Evolutionary conservation across 2,888 invertebrate species (phyloP).

Genomic region (Prosopocoilus inquinatus): DNA sequence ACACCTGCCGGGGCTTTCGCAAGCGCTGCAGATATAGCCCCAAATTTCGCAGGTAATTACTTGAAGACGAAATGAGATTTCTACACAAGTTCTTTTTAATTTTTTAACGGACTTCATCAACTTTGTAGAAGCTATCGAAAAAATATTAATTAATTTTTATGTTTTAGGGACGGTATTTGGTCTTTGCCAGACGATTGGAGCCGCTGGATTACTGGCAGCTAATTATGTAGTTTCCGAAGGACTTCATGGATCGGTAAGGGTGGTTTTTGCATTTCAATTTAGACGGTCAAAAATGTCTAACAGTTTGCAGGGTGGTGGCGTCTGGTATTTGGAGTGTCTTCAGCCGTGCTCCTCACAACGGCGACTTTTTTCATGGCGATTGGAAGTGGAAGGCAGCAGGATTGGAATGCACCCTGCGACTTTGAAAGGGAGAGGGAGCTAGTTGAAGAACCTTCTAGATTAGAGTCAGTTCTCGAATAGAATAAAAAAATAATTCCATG

Average conservation of each 20-base stretch:
- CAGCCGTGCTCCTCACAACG: slow-evolving; percentile 56
- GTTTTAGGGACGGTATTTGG: slow-evolving; percentile 50
- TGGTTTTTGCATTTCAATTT: slow-evolving; percentile 1
- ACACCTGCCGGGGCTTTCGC: slow-evolving; percentile 59
- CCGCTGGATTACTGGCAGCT: slow-evolving; percentile 57
- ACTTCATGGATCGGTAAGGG: slow-evolving; percentile 57
- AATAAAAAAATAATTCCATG: too few species aligned
- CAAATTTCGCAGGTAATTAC: slow-evolving; percentile 50
- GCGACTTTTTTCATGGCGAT: slow-evolving; percentile 57
- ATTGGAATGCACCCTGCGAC: slow-evolving; percentile 54
- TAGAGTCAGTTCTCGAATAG: slow-evolving; percentile 47
- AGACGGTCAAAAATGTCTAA: slow-evolving; percentile 6
- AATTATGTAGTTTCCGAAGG: slow-evolving; percentile 60
- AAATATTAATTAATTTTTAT: too few species aligned
- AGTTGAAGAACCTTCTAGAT: slow-evolving; percentile 45
- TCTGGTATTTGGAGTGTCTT: slow-evolving; percentile 59
- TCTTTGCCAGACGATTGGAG: slow-evolving; percentile 57
- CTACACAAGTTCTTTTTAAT: too few species aligned
- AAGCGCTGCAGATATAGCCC: slow-evolving; percentile 61
- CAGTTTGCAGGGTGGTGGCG: slow-evolving; percentile 61
- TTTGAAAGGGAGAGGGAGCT: slow-evolving; percentile 41
- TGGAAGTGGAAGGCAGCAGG: slow-evolving; percentile 59
- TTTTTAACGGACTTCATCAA: too few species aligned
- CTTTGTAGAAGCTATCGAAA: too few species aligned
- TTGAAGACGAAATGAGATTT: too few species aligned